Evolutionary conservation across 1,140 invertebrate species (phyloP), one percentile per base, ranked within the genome.

Genomic region (Bombus pascuorum): DNA sequence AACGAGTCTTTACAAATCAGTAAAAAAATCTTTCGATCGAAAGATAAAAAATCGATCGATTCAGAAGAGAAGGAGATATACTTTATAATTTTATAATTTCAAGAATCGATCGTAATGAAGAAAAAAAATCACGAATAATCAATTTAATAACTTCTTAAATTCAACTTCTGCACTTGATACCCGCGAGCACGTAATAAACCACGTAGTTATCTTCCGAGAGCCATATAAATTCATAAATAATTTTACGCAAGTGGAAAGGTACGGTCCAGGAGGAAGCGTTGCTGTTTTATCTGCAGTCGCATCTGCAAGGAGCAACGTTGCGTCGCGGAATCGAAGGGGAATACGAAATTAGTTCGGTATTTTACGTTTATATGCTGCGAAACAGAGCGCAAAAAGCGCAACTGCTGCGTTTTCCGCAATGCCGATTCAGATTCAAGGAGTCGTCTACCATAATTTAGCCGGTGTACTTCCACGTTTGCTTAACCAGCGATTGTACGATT

Each of bases 401-500:
- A 82, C 81, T 82, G 72, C 74, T 66, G 71, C 81, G 81, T 75
- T 82, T 77, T 76, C 47, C 74, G 62, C 15, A 44, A 4, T 28
- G 42, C n/a, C 1, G 34, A 44, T 57, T 78, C 34, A 37, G 47
- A 78, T 83, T 78, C 75, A 65, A 78, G 28, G 47, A 78, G 22
- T 57, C 44, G 62, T 22, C 47, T 34, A 74, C n/a, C 32, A 83
- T 78, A 70, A 83, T 83, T 83, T 39, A 70, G 15, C 22, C 2
- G 37, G 25, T 39, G 44, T 28, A 22, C 44, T 57, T 12, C 32
- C 32, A 34, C 62, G 34, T 78, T 83, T 83, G 81, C 81, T 78
- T 83, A 78, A 83, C 44, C 81, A 83, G 81, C 65, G 47, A 83
- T 83, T 66, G 74, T 57, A 28, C 81, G 34, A 78, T 68, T 42